Evolutionary conservation across 1,140 invertebrate species (phyloP).

Genomic region (Metopolophium dirhodum): DNA sequence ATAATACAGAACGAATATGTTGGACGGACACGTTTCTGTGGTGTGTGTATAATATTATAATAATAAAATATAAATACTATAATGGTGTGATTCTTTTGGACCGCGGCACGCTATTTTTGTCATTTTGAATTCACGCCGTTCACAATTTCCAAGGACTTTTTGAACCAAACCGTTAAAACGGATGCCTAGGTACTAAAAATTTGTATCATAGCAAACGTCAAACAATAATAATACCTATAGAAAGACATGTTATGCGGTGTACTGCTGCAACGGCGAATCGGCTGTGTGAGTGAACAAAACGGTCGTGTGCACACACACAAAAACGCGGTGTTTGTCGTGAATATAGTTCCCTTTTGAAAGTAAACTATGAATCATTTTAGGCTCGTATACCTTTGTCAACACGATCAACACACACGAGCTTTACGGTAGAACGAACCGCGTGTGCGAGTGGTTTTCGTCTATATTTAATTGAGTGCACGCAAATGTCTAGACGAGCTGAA

Average conservation of each 20-base stretch:
- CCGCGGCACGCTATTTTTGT: too few relatives aligned
- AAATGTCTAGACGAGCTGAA: neutral
- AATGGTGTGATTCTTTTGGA: too few relatives aligned
- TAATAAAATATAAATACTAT: too few relatives aligned
- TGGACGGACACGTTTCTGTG: too few relatives aligned
- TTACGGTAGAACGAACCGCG: neutral
- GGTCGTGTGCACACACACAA: neutral
- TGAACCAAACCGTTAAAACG: too few relatives aligned
- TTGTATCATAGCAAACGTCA: neutral
- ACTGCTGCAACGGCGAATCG: neutral
- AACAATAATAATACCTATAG: neutral
- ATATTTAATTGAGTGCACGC: neutral
- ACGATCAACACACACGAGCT: neutral
- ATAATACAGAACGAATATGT: too few relatives aligned
- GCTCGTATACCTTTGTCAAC: neutral
- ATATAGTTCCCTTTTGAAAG: conserved; percentile 16
- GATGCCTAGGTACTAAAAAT: too few relatives aligned
- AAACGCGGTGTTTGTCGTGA: neutral
- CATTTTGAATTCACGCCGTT: too few relatives aligned
- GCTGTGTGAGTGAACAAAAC: neutral
- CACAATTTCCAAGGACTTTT: too few relatives aligned
- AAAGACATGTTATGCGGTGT: neutral
- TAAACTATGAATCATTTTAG: neutral
- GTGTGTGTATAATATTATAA: too few relatives aligned
- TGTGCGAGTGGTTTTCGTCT: neutral